phyloP scores from a whole-genome alignment of 2,113 vertebrate genomes.

The Apteryx mantelli region DNA sequence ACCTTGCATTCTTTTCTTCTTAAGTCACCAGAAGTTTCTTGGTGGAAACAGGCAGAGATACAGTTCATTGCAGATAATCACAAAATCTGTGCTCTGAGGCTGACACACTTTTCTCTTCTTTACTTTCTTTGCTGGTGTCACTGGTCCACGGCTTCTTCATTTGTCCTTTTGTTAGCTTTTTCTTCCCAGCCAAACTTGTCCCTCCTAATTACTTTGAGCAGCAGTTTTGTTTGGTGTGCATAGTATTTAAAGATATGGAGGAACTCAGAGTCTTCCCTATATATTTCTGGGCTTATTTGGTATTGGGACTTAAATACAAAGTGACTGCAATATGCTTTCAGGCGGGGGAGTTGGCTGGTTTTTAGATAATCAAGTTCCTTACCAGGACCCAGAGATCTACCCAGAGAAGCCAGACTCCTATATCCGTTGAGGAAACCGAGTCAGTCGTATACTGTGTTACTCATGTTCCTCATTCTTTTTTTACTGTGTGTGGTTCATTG shows the following conservation, averaged over 20 bases:
- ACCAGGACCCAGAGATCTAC: background rate
- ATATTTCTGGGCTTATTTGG: background rate
- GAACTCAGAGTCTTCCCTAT: too few relatives aligned
- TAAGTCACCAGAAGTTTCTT: fast-evolving
- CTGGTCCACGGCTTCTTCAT: background rate
- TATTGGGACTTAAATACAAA: background rate
- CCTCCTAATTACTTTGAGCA: background rate
- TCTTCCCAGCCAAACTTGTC: background rate
- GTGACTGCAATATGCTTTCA: background rate
- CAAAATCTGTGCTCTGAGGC: background rate
- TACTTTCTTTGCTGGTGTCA: background rate
- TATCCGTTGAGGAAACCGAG: background rate
- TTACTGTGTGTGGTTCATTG: background rate
- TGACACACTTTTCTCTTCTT: background rate
- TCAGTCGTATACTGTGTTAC: background rate
- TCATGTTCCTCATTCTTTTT: background rate
- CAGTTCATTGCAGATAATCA: background rate
- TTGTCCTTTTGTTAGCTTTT: background rate
- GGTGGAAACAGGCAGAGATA: background rate
- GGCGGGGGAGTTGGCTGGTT: background rate
- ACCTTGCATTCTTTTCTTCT: background rate
- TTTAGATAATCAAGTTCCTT: background rate
- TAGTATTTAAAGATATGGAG: too few relatives aligned
- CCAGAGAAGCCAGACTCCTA: background rate
- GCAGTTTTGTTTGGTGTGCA: too few relatives aligned